Percentiles rank a stretch among this genome's conserved stretches.
Evolutionary conservation across 1,140 invertebrate species (phyloP).

Genomic region (Platyscapa corneri): DNA sequence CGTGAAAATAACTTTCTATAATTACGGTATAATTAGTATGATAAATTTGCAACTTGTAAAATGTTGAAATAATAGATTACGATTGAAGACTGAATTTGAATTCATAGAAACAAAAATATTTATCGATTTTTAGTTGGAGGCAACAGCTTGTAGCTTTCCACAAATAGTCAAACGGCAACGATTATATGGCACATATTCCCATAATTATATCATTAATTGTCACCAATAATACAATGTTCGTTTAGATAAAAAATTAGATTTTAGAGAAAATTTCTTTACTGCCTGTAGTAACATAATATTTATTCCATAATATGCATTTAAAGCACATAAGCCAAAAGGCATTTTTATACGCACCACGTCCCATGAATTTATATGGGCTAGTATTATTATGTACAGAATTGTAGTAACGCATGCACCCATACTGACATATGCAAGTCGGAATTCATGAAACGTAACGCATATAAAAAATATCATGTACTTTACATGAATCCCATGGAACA

Average conservation of each 20-base stretch:
- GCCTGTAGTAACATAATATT: constrained; percentile 5
- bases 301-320: constrained; percentile 22
- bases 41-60: too few species aligned
- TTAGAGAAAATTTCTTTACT: background rate
- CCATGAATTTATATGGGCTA: constrained; percentile 36
- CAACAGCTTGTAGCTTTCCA: too few species aligned
- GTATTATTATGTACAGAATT: constrained; percentile 34
- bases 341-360: constrained; percentile 42
- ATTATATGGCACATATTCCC: too few species aligned
- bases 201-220: too few species aligned
- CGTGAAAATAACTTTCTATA: too few species aligned
- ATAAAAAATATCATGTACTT: constrained; percentile 39
- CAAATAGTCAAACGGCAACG: too few species aligned
- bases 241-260: constrained; percentile 2
- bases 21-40: too few species aligned
- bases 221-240: too few species aligned
- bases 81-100: too few species aligned
- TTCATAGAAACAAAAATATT: too few species aligned
- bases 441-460: constrained; percentile 22
- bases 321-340: constrained; percentile 13
- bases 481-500: constrained; percentile 11
- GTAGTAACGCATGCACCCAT: background rate
- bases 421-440: constrained; percentile 2
- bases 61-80: too few species aligned
- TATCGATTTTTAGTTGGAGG: too few species aligned